Evolutionary conservation across 1,140 invertebrate species (phyloP), one percentile per base, ranked within the genome.

Genomic region (Drosophila bipectinata): DNA sequence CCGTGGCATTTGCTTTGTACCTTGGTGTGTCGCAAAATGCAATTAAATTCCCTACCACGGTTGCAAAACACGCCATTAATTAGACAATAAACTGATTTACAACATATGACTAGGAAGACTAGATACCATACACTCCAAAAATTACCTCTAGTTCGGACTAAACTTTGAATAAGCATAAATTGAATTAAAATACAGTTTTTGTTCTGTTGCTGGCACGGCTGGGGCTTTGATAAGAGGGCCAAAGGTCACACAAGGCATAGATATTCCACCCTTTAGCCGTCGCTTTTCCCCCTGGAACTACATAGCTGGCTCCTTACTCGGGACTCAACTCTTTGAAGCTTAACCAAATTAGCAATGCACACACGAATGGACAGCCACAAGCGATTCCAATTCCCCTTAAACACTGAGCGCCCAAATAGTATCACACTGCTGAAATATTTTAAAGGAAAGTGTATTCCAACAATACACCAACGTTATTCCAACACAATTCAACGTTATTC

Each of bases 11-110:
- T 74, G 53, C 71, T 75, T 58, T 75, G 60, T 56, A 49, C 62
- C 55, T 57, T 37, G 64, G 71, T 37, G 34, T 37, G 34, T 37
- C 3, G 47, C 45, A 39, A 76, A 76, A 76, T 76, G 73, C 73
- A 76, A 76, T 76, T 76, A 76, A 68, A 59, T 37, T 32, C 15
- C 26, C 45, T 34, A 15, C 24, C 45, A 26, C 30, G 4, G 32
- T 47, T 44, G 24, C 57, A 55, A 49, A 76, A 37, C 34, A 24
- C n/a, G 44, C 7, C 56, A 76, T 82, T 87, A 85, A 82, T 87
- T 78, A 68, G 59, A 82, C 78, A 79, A 82, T 82, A 76, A 87
- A 82, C 56, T 66, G 78, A 87, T 87, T 87, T 81, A 87, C 63
- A 61, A 59, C 34, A 67, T 73, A 55, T 77, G 61, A 52, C 32